phyloP scores from a whole-genome alignment of 2,888 invertebrate species.

The Suillia variegata region DNA sequence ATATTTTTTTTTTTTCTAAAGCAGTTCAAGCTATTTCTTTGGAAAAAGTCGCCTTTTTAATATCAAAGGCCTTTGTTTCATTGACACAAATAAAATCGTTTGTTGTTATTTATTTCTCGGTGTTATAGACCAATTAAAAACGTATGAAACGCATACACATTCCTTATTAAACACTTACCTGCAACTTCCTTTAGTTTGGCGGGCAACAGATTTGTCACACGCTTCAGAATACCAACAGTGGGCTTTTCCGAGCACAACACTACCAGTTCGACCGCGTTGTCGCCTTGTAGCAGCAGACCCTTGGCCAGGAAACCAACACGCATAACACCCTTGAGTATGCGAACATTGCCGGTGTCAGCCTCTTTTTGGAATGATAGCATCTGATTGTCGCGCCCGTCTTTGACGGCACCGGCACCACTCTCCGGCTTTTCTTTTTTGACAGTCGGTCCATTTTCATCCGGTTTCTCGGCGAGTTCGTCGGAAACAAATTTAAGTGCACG shows the following conservation, averaged over 20 bases:
- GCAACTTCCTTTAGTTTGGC: slow-evolving; percentile 75
- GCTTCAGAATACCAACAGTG: slow-evolving; percentile 82
- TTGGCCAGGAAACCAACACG: slow-evolving; percentile 91
- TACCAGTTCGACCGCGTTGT: slow-evolving; percentile 88
- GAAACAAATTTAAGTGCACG: slow-evolving; percentile 92
- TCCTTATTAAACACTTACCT: slow-evolving; percentile 62
- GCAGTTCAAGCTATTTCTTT: slow-evolving; percentile 52
- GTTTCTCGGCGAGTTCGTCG: slow-evolving; percentile 77
- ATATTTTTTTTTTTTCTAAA: background rate
- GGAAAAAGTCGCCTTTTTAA: slow-evolving; percentile 52
- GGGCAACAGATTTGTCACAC: slow-evolving; percentile 84
- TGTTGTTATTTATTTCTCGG: background rate
- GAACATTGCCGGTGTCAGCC: slow-evolving; percentile 66
- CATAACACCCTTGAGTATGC: slow-evolving; percentile 95
- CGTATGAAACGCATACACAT: background rate
- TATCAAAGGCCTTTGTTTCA: background rate
- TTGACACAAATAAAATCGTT: background rate
- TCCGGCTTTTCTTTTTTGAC: slow-evolving; percentile 55
- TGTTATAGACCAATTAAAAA: too few relatives aligned
- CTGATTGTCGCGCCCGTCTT: slow-evolving; percentile 81
- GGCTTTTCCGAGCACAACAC: slow-evolving; percentile 95
- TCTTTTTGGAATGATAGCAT: slow-evolving; percentile 76
- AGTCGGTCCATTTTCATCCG: slow-evolving; percentile 42
- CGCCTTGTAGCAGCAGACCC: slow-evolving; percentile 84
- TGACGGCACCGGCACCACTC: slow-evolving; percentile 65